Evolutionary conservation across 2,113 vertebrate species (phyloP), one percentile per base, ranked within the genome.

Genomic region (Campylomormyrus tamandua): DNA sequence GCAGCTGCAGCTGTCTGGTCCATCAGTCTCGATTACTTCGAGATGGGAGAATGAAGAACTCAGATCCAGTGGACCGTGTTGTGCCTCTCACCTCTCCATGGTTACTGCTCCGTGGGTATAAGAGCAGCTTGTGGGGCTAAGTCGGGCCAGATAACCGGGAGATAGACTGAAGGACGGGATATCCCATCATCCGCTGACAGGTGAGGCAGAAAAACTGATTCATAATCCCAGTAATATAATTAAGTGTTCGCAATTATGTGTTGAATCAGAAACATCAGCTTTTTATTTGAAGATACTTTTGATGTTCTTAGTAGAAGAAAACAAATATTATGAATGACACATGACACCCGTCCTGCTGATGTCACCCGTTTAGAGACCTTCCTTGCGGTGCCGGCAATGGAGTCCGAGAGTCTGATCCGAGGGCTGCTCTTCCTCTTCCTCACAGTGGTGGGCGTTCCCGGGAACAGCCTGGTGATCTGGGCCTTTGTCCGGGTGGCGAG

Each of bases 341-440:
- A 4, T 86, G 19, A 84, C 83, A 15, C 10, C 11, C 11, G 3
- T 17, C 45, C 2, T 27, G 35, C 53, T 35, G 17, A 52, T 80
- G 48, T 45, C 11, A 42, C 5, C 10, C 77, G 5, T 83, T 58
- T 53, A 3, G 19, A 52, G 70, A 48, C 42, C 19, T n/a, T 53
- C 49, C 56, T 39, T 10, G 42, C 27, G 27, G 15, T 56, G 42
- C 35, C 31, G 92, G 91, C 35, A 31, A 95, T 95, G 95, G 31
- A 91, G 8, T 93, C 92, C 0, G 92, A 93, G 0, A 3, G 50
- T 39, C 35, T 94, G 49, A 80, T 92, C 5, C 93, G 94, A 0
- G 95, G 95, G 53, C 91, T 94, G 91, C 92, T 96, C 66, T 96
- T 94, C 83, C 86, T 96, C 42, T 95, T 92, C 46, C 93, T 97